Base-by-base conservation (phyloP, 2,888 invertebrate genomes). In the Ditula angustiorana region DNA sequence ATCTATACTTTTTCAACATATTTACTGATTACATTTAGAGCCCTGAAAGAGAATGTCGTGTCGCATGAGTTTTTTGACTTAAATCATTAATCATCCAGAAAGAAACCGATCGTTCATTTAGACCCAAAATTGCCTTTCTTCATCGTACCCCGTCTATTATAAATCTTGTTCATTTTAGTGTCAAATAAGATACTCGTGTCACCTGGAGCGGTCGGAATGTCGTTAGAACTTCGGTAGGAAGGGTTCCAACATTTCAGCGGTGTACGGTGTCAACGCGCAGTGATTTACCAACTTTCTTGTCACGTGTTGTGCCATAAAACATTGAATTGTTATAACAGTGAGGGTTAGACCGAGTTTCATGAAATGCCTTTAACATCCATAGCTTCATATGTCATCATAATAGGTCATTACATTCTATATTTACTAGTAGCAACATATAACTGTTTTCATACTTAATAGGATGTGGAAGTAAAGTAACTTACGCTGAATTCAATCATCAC, bases 281-380 rank as follows among this genome's bases (percentile, higher is more conserved):
- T 66, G 66, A 66, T 61, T 66, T 61, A 66, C 66, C 46, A n/a
- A 56, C 44, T 28, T 21, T 46, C 55, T 26, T 16, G 21, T 7
- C 55, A 26, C 28, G 47, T 37, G 49, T 59, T 46, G 30, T 33
- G 57, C 30, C 5, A 24, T 28, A 28, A 50, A 50, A 19, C 30
- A 19, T 5, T 30, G 16, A 26, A 46, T 26, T 41, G 41, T 26
- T 13, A 13, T 47, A 24, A 3, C 47, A 13, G n/a, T 47, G 13
- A 24, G 19, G 7, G 41, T 19, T 41, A 41, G 10, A 5, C 41
- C 19, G 10, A 41, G n/a, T n/a, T n/a, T n/a, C n/a, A n/a, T n/a
- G n/a, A n/a, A n/a, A n/a, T n/a, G n/a, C n/a, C n/a, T n/a, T n/a
- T n/a, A n/a, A n/a, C n/a, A n/a, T n/a, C n/a, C n/a, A n/a, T n/a